Conservation (phyloP, 2,888 invertebrate species). For the Eueremaeus valkanovi region DNA sequence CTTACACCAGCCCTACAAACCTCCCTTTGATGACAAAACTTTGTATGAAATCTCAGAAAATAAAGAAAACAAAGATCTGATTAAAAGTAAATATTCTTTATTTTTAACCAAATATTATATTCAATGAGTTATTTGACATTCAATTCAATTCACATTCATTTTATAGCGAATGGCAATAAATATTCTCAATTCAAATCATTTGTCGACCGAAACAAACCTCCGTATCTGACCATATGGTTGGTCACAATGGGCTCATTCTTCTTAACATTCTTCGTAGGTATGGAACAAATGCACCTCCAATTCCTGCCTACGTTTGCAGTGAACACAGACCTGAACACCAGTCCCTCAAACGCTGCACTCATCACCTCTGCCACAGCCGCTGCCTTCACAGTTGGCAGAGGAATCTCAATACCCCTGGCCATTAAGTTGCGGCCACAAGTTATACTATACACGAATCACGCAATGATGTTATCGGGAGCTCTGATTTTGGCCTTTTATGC, state of each 20-base stretch:
- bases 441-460: constrained; percentile 40
- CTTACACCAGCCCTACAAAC: constrained; percentile 34
- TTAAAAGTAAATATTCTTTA: neutral
- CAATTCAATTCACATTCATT: neutral
- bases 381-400: constrained; percentile 38
- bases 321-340: constrained; percentile 37
- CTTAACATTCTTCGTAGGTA: constrained; percentile 39
- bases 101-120: too few relatives aligned
- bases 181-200: neutral
- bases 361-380: constrained; percentile 35
- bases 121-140: too few relatives aligned
- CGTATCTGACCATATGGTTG: constrained; percentile 35
- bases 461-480: constrained; percentile 35
- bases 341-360: constrained; percentile 37
- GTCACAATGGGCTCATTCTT: constrained; percentile 38
- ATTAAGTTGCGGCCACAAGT: constrained; percentile 32
- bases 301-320: constrained; percentile 41
- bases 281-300: constrained; percentile 42
- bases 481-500: constrained; percentile 37
- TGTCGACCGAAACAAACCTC: neutral
- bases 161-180: neutral
- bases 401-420: constrained; percentile 38
- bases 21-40: constrained; percentile 2
- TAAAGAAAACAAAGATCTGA: constrained; percentile 5
- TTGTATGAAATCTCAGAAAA: neutral